phyloP scores from a whole-genome alignment of 2,797 vertebrate genomes.

The Arctocebus calabarensis region DNA sequence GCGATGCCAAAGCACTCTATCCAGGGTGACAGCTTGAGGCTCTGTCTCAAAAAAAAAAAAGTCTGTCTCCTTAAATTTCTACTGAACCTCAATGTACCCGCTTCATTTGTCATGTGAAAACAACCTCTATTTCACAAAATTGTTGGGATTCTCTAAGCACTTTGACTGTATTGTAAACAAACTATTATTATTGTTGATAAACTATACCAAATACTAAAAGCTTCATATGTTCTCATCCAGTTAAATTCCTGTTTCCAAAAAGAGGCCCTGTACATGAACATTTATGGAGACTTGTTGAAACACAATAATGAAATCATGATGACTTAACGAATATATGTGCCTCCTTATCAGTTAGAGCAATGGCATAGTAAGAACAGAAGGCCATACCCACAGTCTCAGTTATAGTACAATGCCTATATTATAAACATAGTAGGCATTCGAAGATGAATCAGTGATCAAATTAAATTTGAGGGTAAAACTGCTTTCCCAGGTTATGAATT shows the following conservation, averaged over 20 bases:
- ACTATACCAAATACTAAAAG: conserved; percentile 45
- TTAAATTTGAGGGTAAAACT: conserved; percentile 2
- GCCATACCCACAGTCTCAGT: background rate
- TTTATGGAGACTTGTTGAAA: conserved; percentile 54
- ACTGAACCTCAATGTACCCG: background rate
- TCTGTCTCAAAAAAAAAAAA: no score
- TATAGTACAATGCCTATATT: background rate
- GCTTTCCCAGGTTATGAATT: conserved; percentile 22
- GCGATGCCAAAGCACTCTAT: no score
- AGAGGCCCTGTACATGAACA: background rate
- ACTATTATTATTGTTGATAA: conserved; percentile 22
- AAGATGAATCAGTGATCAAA: conserved; percentile 10
- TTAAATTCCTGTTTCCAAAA: background rate
- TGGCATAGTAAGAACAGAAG: background rate
- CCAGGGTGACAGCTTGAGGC: no score
- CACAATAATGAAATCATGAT: conserved; percentile 27
- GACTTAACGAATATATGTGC: background rate
- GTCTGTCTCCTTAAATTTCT: conserved; percentile 37
- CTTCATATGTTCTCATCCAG: conserved; percentile 41
- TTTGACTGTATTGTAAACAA: conserved; percentile 39
- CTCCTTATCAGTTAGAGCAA: conserved; percentile 28
- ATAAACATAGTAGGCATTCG: background rate
- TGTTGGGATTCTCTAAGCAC: conserved; percentile 52
- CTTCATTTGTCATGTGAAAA: conserved; percentile 46
- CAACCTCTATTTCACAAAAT: conserved; percentile 39